phyloP scores from a whole-genome alignment of 64 coral and sea anemone genomes.

The Acropora tenuis region DNA sequence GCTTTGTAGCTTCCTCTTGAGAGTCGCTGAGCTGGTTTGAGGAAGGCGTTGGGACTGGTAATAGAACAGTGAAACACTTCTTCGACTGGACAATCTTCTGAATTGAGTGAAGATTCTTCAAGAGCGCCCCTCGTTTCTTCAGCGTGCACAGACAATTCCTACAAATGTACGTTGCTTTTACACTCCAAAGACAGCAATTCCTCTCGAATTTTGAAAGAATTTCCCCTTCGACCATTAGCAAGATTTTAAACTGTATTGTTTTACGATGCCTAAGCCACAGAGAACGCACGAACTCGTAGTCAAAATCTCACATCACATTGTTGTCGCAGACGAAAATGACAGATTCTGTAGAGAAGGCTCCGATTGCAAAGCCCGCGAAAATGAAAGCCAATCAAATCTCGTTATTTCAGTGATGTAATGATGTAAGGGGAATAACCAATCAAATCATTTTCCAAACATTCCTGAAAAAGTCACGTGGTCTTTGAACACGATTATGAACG shows the following conservation, averaged over 20 bases:
- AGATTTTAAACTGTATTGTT: constrained; percentile 21
- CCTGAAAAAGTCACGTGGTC: background rate
- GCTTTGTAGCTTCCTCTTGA: constrained; percentile 19
- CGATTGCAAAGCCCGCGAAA: background rate
- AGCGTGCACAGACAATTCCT: background rate
- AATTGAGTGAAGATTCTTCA: background rate
- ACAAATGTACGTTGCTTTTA: constrained; percentile 16
- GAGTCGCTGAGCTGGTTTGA: background rate
- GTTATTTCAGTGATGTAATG: background rate
- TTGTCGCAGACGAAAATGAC: background rate
- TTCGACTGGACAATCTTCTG: background rate
- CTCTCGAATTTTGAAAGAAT: constrained; percentile 1
- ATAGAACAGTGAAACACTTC: background rate
- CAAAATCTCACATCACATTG: constrained; percentile 4
- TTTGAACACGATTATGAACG: too few species aligned
- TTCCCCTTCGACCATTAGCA: constrained; percentile 18
- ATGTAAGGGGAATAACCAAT: background rate
- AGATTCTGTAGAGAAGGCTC: background rate
- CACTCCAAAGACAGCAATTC: constrained; percentile 12
- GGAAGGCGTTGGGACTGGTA: background rate
- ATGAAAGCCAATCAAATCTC: background rate
- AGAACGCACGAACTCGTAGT: constrained; percentile 11
- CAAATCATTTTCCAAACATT: background rate
- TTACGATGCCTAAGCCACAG: constrained; percentile 15
- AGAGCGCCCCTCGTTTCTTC: constrained; percentile 14